Evolutionary conservation across 2,797 vertebrate species (phyloP).

Genomic region (Hydrocynus forskahlii): DNA sequence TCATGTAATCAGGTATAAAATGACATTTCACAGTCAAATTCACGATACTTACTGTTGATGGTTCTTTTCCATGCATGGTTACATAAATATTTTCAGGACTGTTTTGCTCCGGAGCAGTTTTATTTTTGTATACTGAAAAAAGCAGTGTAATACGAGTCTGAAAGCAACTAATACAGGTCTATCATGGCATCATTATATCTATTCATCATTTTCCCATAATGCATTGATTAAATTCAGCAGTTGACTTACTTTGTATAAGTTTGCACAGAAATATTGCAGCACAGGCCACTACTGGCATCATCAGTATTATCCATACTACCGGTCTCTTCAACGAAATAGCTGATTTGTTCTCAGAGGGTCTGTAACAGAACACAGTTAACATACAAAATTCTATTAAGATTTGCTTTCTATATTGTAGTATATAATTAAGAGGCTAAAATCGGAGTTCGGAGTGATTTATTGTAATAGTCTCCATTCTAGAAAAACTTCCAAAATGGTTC

Average conservation of each 20-base stretch:
- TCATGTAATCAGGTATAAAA: background rate
- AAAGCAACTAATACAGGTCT: background rate
- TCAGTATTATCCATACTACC: background rate
- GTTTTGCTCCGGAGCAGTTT: background rate
- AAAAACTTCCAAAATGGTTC: too few relatives aligned
- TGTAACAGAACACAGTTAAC: background rate
- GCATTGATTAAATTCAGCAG: background rate
- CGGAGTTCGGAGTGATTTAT: too few relatives aligned
- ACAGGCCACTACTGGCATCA: background rate
- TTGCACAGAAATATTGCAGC: background rate
- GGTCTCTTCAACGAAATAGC: background rate
- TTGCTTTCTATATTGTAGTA: background rate
- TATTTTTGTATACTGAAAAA: constrained; percentile 1
- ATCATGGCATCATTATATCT: background rate
- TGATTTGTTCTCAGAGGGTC: background rate
- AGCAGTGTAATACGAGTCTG: background rate
- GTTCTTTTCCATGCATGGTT: constrained; percentile 17
- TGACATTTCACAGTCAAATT: too few relatives aligned
- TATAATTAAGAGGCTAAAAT: background rate
- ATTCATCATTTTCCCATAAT: background rate
- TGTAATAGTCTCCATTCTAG: background rate
- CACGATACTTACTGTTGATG: constrained; percentile 14
- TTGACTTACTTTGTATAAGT: constrained; percentile 11
- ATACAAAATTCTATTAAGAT: background rate
- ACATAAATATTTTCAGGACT: constrained; percentile 16